phyloP scores from a whole-genome alignment of 2,113 vertebrate species.

The Raja brachyura region DNA sequence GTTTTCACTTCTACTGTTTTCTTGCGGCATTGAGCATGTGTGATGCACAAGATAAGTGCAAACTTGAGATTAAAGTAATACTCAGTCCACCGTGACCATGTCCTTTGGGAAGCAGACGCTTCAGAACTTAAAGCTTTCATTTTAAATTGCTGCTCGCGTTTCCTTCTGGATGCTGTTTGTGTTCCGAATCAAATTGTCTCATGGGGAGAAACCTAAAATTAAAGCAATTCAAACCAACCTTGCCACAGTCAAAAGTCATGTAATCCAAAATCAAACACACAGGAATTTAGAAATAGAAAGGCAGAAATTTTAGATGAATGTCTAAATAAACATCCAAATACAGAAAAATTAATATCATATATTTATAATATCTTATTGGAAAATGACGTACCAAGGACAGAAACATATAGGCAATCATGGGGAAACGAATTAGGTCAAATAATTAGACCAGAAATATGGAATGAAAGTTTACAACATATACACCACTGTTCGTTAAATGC shows the following conservation, averaged over 20 bases:
- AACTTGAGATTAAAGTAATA: neutral
- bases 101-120: neutral
- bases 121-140: neutral
- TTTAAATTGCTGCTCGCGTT: neutral
- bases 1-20: neutral
- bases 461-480: too few relatives aligned
- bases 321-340: too few relatives aligned
- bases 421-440: too few relatives aligned
- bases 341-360: too few relatives aligned
- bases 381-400: too few relatives aligned
- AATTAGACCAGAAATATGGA: too few relatives aligned
- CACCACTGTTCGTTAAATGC: too few relatives aligned
- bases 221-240: slow-evolving; percentile 1
- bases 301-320: too few relatives aligned
- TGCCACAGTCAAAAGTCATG: neutral
- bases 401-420: too few relatives aligned
- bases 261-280: too few relatives aligned
- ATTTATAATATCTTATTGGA: too few relatives aligned
- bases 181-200: neutral
- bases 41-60: neutral
- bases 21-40: neutral
- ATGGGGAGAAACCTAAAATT: neutral
- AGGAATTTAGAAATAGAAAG: too few relatives aligned
- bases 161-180: neutral
- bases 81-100: neutral